Evolutionary conservation across 2,797 vertebrate species (phyloP).

Genomic region (Lacerta bilineata): DNA sequence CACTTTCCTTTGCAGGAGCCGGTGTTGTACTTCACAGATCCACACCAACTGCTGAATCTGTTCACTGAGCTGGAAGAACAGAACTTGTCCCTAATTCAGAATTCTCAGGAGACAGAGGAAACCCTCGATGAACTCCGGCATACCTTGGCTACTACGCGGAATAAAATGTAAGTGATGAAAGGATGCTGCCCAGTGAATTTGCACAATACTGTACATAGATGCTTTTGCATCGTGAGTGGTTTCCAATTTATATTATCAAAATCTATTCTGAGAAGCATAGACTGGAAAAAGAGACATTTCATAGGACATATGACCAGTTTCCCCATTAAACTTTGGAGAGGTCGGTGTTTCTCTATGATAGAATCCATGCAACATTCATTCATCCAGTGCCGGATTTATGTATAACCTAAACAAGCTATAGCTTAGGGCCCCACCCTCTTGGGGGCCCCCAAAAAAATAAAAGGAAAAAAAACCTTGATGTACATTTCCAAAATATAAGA

Average conservation of each 20-base stretch:
- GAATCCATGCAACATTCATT: background rate
- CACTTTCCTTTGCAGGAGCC: slow-evolving; percentile 75
- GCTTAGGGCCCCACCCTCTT: too few relatives aligned
- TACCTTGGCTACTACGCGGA: slow-evolving; percentile 76
- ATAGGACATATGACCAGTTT: background rate
- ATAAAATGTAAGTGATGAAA: slow-evolving; percentile 81
- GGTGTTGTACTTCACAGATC: slow-evolving; percentile 90
- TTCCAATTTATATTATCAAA: background rate
- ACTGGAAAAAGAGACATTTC: background rate
- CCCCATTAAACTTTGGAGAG: background rate
- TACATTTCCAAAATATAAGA: too few relatives aligned
- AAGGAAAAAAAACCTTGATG: too few relatives aligned
- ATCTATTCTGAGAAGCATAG: background rate
- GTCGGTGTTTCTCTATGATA: background rate
- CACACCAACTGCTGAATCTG: slow-evolving; percentile 88
- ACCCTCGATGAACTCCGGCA: slow-evolving; percentile 81
- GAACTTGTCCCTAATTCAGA: slow-evolving; percentile 89
- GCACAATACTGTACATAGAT: background rate
- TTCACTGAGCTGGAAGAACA: slow-evolving; percentile 89
- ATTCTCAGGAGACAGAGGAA: slow-evolving; percentile 86
- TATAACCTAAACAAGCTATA: too few relatives aligned
- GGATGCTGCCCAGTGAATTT: background rate
- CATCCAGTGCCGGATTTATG: too few relatives aligned
- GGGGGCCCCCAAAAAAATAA: too few relatives aligned
- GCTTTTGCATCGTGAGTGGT: too few relatives aligned